Evolutionary conservation across 2,113 vertebrate species (phyloP), one percentile per base, ranked within the genome.

Genomic region (Pleuronectes platessa): DNA sequence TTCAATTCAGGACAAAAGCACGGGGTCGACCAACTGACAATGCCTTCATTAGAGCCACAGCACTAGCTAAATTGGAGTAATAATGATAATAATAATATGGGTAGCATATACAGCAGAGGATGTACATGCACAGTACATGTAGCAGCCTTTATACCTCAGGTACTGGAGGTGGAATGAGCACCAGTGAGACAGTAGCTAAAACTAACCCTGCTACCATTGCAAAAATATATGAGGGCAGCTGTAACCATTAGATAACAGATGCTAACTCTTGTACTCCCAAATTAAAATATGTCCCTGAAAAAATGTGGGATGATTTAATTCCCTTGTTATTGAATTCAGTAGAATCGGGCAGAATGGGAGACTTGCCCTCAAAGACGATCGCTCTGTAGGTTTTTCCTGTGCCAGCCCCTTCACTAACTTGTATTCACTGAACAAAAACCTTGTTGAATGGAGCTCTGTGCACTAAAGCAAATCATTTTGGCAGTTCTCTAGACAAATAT

Each of bases 401-500:
- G 24, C 35, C 45, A 3, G 21, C 2, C 26, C 1, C 31, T 35
- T 2, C 2, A 47, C 53, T 24, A 51, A 31, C 58, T 69, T 64
- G 31, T 23, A 47, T 45, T 8, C 42, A 54, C 5, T 14, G 3
- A 59, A 69, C 27, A 27, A 40, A 56, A n/a, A 23, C 15, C 56
- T 20, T 20, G 21, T 51, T 63, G 37, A 74, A 74, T 21, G 17
- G 31, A 76, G 9, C 71, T 76, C 69, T 61, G 68, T 35, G 53
- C 40, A 78, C 68, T 66, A 24, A 78, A 45, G 49, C 63, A 70
- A 77, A 75, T 88, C 68, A 79, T 62, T 66, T 62, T 63, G 62
- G 65, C 75, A 72, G 42, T 55, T 76, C 55, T 81, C 74, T 24
- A 49, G 59, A 79, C 65, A 79, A 85, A 88, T 77, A 78, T 67